These are phyloP conservation scores for Falco berigora DNA, from an alignment of 2,797 vertebrate species.

Conservation along the genomic window DNA sequence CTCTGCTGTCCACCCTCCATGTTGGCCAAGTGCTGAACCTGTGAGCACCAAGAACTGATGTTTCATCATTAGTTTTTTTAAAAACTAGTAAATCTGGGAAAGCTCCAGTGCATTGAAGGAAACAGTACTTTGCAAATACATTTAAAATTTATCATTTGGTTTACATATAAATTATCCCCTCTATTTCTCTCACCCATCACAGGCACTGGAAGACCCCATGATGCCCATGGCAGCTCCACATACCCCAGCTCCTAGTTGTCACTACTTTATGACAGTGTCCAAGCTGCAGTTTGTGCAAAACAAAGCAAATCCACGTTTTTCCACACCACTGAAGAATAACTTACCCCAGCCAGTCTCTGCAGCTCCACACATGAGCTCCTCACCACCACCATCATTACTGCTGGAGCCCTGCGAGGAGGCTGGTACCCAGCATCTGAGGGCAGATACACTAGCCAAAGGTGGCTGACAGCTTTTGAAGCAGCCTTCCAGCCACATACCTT, in stretches of 20 bases:
- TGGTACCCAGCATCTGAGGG: neutral
- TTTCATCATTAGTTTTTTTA: neutral
- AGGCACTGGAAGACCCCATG: neutral
- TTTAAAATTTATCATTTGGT: neutral
- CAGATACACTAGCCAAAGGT: neutral
- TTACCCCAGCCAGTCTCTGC: neutral
- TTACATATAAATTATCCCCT: neutral
- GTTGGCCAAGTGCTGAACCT: neutral
- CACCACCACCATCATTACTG: fast-evolving
- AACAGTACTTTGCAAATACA: neutral
- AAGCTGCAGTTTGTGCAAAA: neutral
- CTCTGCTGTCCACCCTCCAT: fast-evolving
- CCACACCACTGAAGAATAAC: fast-evolving
- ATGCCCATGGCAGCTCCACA: neutral
- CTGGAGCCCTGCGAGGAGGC: neutral
- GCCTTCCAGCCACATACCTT: neutral
- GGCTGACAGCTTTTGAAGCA: neutral
- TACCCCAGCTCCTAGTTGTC: neutral
- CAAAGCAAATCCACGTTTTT: neutral
- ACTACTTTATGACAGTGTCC: neutral
- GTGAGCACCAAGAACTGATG: neutral
- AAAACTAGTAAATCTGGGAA: neutral
- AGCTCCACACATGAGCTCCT: neutral
- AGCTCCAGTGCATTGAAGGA: neutral
- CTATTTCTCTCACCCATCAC: fast-evolving